Evolutionary conservation across 1,140 invertebrate species (phyloP).

Genomic region (Trichonephila inaurata): DNA sequence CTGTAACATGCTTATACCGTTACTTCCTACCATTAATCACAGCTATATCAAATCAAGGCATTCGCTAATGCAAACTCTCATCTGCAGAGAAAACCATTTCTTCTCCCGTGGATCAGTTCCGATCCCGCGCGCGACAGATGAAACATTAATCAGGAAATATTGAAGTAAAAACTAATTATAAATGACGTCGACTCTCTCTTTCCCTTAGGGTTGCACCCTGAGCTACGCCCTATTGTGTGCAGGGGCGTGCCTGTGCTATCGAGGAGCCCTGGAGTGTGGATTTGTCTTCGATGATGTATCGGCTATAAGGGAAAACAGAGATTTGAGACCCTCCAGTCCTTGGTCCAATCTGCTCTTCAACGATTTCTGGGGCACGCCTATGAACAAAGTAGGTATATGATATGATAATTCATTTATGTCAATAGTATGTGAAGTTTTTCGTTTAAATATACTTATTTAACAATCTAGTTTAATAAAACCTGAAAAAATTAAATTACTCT

Average conservation of each 20-base stretch:
- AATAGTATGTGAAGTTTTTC: too few species aligned
- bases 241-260: constrained; percentile 83
- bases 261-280: constrained; percentile 93
- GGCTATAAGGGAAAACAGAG: constrained; percentile 97
- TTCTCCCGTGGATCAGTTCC: not conserved
- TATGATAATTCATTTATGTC: too few species aligned
- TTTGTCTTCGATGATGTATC: constrained; percentile 98
- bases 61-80: not conserved
- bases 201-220: not conserved
- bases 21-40: not conserved
- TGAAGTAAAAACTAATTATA: constrained; percentile 18
- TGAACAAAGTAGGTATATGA: constrained; percentile 89
- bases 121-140: not conserved
- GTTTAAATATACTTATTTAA: too few species aligned
- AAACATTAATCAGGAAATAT: not conserved
- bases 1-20: not conserved
- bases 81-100: not conserved
- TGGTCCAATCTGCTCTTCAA: constrained; percentile 85
- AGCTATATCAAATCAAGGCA: not conserved
- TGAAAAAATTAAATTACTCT: too few species aligned
- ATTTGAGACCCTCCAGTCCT: constrained; percentile 89
- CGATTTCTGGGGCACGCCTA: constrained; percentile 99
- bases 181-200: not conserved
- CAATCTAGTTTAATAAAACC: too few species aligned
- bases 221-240: constrained; percentile 38